phyloP scores from a whole-genome alignment of 2,888 invertebrate genomes.

The Embidobia sp. region DNA sequence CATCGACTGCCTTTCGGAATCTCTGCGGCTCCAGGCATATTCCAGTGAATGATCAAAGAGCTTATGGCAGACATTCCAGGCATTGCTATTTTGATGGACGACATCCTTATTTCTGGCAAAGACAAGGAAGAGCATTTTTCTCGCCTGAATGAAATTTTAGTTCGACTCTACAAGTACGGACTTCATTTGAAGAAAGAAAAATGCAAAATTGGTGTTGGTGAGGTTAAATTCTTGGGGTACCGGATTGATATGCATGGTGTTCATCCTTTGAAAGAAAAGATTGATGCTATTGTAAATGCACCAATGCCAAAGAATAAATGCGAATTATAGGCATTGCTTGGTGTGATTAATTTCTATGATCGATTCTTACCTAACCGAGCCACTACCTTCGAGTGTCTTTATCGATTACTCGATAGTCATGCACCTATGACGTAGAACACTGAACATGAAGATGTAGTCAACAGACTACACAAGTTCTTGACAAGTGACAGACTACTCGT shows the following conservation, averaged over 20 bases:
- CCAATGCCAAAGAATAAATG: conserved; percentile 23
- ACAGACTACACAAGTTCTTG: conserved; percentile 49
- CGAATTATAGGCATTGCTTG: conserved; percentile 35
- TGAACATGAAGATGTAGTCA: conserved; percentile 68
- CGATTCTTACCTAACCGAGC: conserved; percentile 2
- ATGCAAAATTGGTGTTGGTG: conserved; percentile 2
- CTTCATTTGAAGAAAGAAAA: conserved; percentile 25
- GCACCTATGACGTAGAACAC: conserved; percentile 67
- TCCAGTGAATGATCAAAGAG: conserved; percentile 59
- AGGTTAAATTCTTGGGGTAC: conserved; percentile 29
- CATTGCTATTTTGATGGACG: conserved; percentile 10
- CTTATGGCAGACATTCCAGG: conserved; percentile 25
- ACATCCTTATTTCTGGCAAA: conserved; percentile 13
- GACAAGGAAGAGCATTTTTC: conserved; percentile 2
- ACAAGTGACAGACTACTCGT: conserved; percentile 45
- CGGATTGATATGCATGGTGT: conserved; percentile 15
- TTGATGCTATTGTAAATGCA: conserved; percentile 24
- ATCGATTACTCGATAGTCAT: conserved; percentile 66
- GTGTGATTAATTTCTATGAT: conserved; percentile 34
- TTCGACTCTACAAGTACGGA: conserved; percentile 1
- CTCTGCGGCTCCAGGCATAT: conserved; percentile 53
- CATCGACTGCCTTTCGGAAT: conserved; percentile 69
- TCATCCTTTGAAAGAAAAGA: conserved; percentile 8
- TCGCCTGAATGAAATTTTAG: conserved; percentile 6
- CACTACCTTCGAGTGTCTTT: conserved; percentile 64